phyloP scores from a whole-genome alignment of 2,888 invertebrate species.

The Steinernema scapterisci region DNA sequence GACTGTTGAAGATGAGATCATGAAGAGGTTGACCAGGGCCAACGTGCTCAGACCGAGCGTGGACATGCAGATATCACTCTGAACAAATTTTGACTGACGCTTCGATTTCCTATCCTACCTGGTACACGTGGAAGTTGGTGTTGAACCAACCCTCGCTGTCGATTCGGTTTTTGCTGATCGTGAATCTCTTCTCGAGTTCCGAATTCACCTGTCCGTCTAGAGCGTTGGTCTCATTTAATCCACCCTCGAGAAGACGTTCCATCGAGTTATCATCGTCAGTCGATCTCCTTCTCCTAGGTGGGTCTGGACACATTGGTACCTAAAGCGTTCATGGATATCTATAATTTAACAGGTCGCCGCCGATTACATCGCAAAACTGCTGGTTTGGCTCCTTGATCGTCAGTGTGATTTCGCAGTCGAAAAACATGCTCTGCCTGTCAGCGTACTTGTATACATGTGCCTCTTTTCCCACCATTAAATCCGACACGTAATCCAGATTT shows the following conservation, averaged over 20 bases:
- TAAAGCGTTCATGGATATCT: slow-evolving; percentile 38
- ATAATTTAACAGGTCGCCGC: background rate
- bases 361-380: slow-evolving; percentile 55
- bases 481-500: slow-evolving; percentile 64
- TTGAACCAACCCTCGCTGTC: slow-evolving; percentile 30
- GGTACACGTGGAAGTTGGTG: slow-evolving; percentile 15
- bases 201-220: background rate
- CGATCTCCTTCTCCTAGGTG: slow-evolving; percentile 53
- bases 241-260: background rate
- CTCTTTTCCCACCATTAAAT: slow-evolving; percentile 64
- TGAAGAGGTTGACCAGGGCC: slow-evolving; percentile 42
- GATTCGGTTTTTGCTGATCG: slow-evolving; percentile 11
- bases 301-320: slow-evolving; percentile 61
- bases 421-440: slow-evolving; percentile 63
- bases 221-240: background rate
- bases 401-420: slow-evolving; percentile 65
- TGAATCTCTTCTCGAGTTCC: slow-evolving; percentile 17
- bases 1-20: slow-evolving; percentile 30
- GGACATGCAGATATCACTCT: slow-evolving; percentile 52
- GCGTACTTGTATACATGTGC: slow-evolving; percentile 67
- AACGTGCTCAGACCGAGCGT: slow-evolving; percentile 44
- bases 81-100: background rate
- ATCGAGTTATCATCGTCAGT: background rate
- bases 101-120: background rate
- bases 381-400: slow-evolving; percentile 63